These are phyloP conservation scores for Odocoileus hemionus DNA, from an alignment of 2,113 vertebrate species.

Conservation along the genomic window DNA sequence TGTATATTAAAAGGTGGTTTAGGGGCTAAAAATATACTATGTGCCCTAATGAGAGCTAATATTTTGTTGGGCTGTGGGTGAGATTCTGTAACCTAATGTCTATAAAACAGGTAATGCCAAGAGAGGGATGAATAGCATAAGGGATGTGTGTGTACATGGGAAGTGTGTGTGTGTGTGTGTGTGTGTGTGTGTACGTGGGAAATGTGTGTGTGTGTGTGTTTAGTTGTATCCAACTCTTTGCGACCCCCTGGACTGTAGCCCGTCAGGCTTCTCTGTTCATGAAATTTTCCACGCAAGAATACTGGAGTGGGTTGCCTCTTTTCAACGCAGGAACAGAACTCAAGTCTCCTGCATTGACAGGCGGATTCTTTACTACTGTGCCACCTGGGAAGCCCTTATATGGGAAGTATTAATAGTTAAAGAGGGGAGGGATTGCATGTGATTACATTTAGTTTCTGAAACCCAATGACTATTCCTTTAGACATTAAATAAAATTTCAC, in stretches of 20 bases:
- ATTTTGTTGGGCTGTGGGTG: neutral
- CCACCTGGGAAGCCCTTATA: neutral
- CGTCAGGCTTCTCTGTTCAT: neutral
- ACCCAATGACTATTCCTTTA: neutral
- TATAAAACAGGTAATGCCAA: neutral
- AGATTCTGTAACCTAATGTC: neutral
- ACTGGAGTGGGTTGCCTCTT: neutral
- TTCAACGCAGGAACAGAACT: neutral
- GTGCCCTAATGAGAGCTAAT: neutral
- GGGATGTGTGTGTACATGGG: too few relatives aligned
- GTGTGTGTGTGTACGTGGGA: neutral
- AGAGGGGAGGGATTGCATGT: neutral
- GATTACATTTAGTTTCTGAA: neutral
- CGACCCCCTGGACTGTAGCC: neutral
- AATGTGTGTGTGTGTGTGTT: neutral
- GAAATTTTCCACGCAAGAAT: neutral
- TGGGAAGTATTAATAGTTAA: neutral
- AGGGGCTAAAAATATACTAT: neutral
- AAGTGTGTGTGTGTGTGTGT: neutral
- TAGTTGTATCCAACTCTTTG: neutral
- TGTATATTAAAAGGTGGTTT: neutral
- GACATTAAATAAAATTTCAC: neutral
- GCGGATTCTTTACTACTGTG: neutral
- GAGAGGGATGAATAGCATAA: neutral
- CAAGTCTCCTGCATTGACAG: neutral